Evolutionary conservation across 2,888 invertebrate species (phyloP), one percentile per base, ranked within the genome.

Genomic region (Protophormia terraenovae): DNA sequence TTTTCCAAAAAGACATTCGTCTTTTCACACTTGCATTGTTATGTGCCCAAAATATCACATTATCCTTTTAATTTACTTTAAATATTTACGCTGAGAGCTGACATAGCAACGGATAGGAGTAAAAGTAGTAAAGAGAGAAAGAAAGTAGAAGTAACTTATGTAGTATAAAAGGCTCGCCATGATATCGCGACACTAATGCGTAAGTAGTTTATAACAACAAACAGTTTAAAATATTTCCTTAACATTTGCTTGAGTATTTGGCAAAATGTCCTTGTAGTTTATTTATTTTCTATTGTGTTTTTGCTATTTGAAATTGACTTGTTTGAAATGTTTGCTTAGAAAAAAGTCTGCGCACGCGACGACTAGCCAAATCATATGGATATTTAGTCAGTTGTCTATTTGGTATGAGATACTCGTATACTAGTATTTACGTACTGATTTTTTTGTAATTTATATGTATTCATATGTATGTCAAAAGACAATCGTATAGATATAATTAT

Each of bases 21-120:
- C 27, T 64, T 55, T 76, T 66, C 76, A 76, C 76, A 76, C 55
- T 55, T 75, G 12, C 10, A 38, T 55, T 71, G 24, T 71, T 47
- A 19, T 72, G 38, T 45, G 29, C 19, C n/a, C 19, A 62, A 73
- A 19, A 29, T 32, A 62, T 29, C 22, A 12, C 14, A 47, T 47
- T 62, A 62, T 75, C 47, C 50, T 24, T 62, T 38, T 62, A 47
- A 62, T 47, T 35, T 50, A 19, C 41, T 38, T 41, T 27, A 64
- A 64, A 64, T 41, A 64, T 64, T 41, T 14, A 41, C 35, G n/a
- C 55, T 55, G 55, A 29, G n/a, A 55, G 29, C n/a, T 1, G 1
- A n/a, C 29, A n/a, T n/a, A n/a, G n/a, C n/a, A n/a, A n/a, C n/a
- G n/a, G n/a, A n/a, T n/a, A n/a, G 27, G 8, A 8, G 10, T n/a